Conservation (phyloP, 2,113 vertebrate genomes). For the Apodemus speciosus region DNA sequence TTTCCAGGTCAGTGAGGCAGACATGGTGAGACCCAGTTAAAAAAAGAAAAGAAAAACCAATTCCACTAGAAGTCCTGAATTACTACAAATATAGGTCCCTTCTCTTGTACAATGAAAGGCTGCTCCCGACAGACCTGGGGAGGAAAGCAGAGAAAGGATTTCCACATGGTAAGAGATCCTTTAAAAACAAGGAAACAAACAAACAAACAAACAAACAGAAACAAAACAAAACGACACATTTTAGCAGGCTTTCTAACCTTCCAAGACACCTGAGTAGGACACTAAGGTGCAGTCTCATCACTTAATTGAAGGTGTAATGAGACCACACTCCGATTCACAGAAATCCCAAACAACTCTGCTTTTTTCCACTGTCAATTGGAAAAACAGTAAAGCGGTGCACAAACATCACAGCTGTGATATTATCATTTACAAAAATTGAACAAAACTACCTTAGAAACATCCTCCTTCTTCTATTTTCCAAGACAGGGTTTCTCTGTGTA, state of each 20-base stretch:
- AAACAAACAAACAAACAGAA: neutral
- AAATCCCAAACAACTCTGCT: slow-evolving; percentile 46
- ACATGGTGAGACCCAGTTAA: neutral
- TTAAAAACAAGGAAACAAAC: slow-evolving; percentile 16
- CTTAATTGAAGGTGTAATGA: slow-evolving; percentile 69
- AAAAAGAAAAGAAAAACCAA: neutral
- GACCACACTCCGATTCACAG: slow-evolving; percentile 66
- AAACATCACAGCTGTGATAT: slow-evolving; percentile 34
- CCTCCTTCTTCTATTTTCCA: neutral
- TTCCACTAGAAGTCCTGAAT: neutral
- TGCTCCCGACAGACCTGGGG: neutral
- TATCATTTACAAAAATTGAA: slow-evolving; percentile 28
- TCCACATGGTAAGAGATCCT: slow-evolving; percentile 13
- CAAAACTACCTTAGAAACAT: neutral
- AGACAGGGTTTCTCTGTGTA: neutral
- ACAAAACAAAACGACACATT: neutral
- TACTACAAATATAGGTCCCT: neutral
- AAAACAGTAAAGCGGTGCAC: slow-evolving; percentile 28
- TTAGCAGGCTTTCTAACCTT: slow-evolving; percentile 55
- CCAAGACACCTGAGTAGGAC: slow-evolving; percentile 53
- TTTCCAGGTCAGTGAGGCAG: neutral
- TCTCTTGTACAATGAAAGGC: neutral
- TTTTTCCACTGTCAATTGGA: slow-evolving; percentile 53
- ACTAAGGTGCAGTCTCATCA: slow-evolving; percentile 63
- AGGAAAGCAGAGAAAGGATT: neutral